phyloP scores from a whole-genome alignment of 2,797 vertebrate genomes.

The Iguana delicatissima region DNA sequence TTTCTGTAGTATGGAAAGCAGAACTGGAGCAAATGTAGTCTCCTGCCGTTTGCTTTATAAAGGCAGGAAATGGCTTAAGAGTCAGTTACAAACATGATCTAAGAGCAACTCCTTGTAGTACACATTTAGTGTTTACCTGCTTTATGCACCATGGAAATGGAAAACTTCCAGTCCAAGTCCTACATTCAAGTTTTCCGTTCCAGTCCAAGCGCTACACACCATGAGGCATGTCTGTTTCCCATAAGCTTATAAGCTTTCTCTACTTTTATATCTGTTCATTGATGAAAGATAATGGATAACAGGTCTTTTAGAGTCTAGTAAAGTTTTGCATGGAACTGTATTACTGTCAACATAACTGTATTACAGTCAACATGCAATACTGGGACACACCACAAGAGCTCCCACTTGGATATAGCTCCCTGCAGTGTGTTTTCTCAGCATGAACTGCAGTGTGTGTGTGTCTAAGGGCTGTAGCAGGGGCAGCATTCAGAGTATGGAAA shows the following conservation, averaged over 20 bases:
- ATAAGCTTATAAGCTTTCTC: background rate
- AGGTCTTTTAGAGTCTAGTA: too few species aligned
- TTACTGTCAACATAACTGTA: background rate
- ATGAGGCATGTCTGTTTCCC: too few species aligned
- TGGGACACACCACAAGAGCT: background rate
- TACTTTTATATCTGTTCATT: background rate
- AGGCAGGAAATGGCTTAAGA: background rate
- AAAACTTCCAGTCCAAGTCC: background rate
- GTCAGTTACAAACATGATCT: background rate
- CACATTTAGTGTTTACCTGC: background rate
- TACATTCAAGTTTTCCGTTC: too few species aligned
- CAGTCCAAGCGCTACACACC: too few species aligned
- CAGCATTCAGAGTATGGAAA: too few species aligned
- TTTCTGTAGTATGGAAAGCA: background rate
- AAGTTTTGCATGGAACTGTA: background rate
- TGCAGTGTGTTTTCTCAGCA: background rate
- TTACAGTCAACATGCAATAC: background rate
- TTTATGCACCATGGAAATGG: background rate
- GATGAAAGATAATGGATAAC: background rate
- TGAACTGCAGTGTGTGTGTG: background rate
- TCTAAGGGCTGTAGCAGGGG: background rate
- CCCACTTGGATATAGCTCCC: background rate
- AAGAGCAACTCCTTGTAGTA: background rate
- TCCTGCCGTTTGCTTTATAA: background rate
- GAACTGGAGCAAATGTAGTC: background rate